phyloP scores from a whole-genome alignment of 2,113 vertebrate species.

The Tragelaphus buxtoni region DNA sequence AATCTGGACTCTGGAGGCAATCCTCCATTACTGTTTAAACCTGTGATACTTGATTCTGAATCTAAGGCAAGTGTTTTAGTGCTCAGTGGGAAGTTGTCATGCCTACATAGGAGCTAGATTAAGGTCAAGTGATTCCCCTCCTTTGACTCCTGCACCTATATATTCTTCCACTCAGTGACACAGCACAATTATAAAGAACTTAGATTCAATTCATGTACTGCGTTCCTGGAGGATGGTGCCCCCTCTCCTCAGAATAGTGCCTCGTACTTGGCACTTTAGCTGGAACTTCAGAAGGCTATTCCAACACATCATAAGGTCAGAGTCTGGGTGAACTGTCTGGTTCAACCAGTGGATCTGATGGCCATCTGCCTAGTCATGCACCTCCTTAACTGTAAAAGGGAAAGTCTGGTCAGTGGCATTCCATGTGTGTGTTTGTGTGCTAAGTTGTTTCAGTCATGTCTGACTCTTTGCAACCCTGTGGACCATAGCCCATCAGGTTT shows the following conservation, averaged over 20 bases:
- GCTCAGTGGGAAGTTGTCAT: neutral
- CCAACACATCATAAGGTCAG: neutral
- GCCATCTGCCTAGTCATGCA: neutral
- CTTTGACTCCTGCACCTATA: neutral
- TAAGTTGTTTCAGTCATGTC: neutral
- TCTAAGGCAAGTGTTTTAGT: neutral
- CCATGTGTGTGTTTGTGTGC: neutral
- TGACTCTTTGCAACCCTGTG: neutral
- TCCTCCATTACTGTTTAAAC: neutral
- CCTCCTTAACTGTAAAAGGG: neutral
- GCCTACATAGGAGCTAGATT: neutral
- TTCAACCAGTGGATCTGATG: neutral
- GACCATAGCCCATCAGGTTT: neutral
- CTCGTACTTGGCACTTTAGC: neutral
- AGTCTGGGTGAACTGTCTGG: neutral
- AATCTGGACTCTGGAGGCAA: neutral
- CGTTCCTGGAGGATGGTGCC: fast-evolving
- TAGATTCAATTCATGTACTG: neutral
- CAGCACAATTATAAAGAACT: neutral
- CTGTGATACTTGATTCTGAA: neutral
- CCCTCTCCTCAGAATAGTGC: neutral
- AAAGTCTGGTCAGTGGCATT: neutral
- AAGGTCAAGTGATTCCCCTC: neutral
- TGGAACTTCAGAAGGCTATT: neutral
- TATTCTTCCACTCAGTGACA: neutral